A percentile compares a stretch with the other conserved stretches of the same genome.
Evolutionary conservation across 2,113 vertebrate genomes (phyloP).

Genomic region (Semnornis frantzii): DNA sequence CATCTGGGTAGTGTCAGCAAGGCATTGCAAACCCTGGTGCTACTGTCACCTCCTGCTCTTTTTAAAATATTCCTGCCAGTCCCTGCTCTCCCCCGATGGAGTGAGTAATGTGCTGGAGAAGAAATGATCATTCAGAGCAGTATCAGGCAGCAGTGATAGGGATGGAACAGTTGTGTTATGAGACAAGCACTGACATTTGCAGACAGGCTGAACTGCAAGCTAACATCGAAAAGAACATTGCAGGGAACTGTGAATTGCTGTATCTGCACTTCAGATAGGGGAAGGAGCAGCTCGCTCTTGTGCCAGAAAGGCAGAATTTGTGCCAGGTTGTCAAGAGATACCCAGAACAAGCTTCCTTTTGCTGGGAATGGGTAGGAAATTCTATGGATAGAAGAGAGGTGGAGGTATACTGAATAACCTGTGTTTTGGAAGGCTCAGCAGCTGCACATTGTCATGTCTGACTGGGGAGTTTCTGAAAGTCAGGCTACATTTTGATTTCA

Average conservation of each 20-base stretch:
- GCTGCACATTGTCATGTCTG: background rate
- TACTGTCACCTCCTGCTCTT: background rate
- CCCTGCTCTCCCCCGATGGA: fast-evolving
- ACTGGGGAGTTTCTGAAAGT: background rate
- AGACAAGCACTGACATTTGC: background rate
- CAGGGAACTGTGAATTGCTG: background rate
- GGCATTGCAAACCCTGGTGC: background rate
- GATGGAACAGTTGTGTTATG: background rate
- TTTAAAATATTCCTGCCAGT: background rate
- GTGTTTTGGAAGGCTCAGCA: fast-evolving
- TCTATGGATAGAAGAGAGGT: background rate
- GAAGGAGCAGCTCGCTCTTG: background rate
- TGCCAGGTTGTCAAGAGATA: background rate
- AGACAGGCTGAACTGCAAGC: background rate
- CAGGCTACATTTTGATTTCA: background rate
- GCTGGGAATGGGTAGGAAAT: background rate
- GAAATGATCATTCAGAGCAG: background rate
- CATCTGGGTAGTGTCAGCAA: too few relatives aligned
- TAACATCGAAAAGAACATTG: background rate
- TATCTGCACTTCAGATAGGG: background rate
- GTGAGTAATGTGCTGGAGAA: background rate
- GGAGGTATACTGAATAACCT: background rate
- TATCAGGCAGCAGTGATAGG: background rate
- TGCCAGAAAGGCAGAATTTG: background rate
- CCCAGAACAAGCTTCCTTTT: background rate